phyloP scores from a whole-genome alignment of 2,113 vertebrate species.

The Trichomycterus rosablanca region DNA sequence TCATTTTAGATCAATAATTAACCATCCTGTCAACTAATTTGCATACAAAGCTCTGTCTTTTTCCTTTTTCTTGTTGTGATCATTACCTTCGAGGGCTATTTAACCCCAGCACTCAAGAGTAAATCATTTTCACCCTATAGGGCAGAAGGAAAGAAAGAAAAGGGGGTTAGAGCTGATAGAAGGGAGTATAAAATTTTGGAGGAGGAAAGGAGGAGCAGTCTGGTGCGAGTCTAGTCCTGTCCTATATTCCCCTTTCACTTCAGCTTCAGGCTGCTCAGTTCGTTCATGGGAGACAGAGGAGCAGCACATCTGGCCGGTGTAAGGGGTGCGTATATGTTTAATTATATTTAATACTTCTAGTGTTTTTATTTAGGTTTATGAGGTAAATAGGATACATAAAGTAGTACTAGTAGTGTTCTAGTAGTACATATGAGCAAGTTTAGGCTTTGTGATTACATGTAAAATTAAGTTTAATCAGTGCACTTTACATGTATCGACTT shows the following conservation, averaged over 20 bases:
- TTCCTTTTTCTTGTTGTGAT: background rate
- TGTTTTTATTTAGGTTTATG: too few relatives aligned
- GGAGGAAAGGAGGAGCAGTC: conserved; percentile 19
- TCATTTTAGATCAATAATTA: background rate
- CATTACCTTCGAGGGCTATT: background rate
- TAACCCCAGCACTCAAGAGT: background rate
- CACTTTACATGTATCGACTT: too few relatives aligned
- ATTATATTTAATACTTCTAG: too few relatives aligned
- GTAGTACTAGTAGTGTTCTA: too few relatives aligned
- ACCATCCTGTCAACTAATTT: background rate
- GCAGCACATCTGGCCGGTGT: background rate
- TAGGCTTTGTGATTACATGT: too few relatives aligned
- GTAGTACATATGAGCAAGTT: too few relatives aligned
- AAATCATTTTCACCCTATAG: conserved; percentile 10
- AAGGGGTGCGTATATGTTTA: too few relatives aligned
- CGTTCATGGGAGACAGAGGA: background rate
- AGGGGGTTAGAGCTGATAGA: background rate
- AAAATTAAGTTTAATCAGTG: too few relatives aligned
- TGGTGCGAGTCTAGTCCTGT: conserved; percentile 56
- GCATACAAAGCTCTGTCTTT: background rate
- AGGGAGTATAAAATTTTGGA: background rate
- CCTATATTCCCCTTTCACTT: conserved; percentile 9
- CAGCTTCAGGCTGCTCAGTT: too few relatives aligned
- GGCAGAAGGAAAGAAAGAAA: background rate
- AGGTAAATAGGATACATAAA: too few relatives aligned